phyloP scores from a whole-genome alignment of 2,888 invertebrate genomes.

The Brachypterus glaber region DNA sequence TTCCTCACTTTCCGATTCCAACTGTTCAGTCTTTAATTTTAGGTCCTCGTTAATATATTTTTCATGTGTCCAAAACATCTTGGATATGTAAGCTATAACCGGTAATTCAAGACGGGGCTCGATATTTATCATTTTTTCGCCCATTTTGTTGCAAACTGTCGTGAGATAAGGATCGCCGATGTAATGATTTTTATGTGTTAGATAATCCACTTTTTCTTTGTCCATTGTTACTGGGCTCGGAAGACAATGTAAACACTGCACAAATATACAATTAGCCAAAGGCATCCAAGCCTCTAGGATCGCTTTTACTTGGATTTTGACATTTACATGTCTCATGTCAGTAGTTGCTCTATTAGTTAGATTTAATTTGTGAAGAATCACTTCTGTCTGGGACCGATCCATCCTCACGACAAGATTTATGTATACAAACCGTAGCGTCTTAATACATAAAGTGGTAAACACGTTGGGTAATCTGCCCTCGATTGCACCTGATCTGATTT shows the following conservation, averaged over 20 bases:
- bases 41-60: no score
- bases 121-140: constrained; percentile 25
- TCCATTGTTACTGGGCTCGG: no score
- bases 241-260: constrained; percentile 80
- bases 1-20: no score
- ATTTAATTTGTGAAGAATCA: constrained; percentile 65
- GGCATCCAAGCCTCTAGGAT: constrained; percentile 87
- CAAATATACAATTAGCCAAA: constrained; percentile 68
- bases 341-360: constrained; percentile 64
- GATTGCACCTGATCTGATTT: constrained; percentile 81
- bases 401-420: constrained; percentile 68
- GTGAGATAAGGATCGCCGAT: constrained; percentile 61
- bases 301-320: constrained; percentile 67
- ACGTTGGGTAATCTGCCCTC: constrained; percentile 86
- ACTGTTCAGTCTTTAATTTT: no score
- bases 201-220: constrained; percentile 68
- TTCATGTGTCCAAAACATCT: constrained; percentile 85
- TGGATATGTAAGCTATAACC: constrained; percentile 68
- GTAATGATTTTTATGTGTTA: no score
- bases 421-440: constrained; percentile 86
- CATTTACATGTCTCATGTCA: constrained; percentile 71
- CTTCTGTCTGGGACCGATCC: constrained; percentile 62
- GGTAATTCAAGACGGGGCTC: constrained; percentile 48
- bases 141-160: constrained; percentile 55
- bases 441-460: constrained; percentile 85